These are phyloP conservation scores for Fundulus diaphanus DNA, from an alignment of 2,797 vertebrate genomes.

Conservation along the genomic window DNA sequence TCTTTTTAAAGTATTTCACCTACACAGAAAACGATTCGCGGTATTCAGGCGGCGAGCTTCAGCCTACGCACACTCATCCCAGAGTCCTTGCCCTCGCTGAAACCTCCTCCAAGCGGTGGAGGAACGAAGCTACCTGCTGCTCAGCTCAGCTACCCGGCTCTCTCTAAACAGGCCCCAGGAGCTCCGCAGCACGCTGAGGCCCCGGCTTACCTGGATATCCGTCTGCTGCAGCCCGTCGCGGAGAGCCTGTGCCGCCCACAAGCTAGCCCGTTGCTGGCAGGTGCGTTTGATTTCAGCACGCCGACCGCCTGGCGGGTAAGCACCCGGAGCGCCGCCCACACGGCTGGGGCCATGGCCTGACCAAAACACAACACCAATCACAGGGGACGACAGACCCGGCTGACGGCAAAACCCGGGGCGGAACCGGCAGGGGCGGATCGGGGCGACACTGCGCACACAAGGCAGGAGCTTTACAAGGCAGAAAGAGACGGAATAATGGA, in stretches of 20 bases:
- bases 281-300: constrained; percentile 49
- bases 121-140: neutral
- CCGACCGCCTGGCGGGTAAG: constrained; percentile 41
- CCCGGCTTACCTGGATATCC: constrained; percentile 52
- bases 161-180: neutral
- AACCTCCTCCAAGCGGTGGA: neutral
- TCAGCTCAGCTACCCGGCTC: no score
- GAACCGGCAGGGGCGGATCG: neutral
- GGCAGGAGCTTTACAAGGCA: neutral
- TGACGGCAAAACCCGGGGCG: constrained; percentile 27
- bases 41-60: no score
- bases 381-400: constrained; percentile 3
- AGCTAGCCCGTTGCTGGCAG: neutral
- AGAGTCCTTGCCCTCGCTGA: neutral
- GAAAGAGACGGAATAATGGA: neutral
- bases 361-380: constrained; percentile 74
- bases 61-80: neutral
- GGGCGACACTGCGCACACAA: neutral
- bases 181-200: fast-evolving
- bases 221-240: neutral
- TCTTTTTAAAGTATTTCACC: no score
- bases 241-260: neutral
- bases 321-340: constrained; percentile 76
- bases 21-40: neutral
- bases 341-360: constrained; percentile 76